Conservation (phyloP, 2,113 vertebrate genomes). For the Aegotheles bennettii region DNA sequence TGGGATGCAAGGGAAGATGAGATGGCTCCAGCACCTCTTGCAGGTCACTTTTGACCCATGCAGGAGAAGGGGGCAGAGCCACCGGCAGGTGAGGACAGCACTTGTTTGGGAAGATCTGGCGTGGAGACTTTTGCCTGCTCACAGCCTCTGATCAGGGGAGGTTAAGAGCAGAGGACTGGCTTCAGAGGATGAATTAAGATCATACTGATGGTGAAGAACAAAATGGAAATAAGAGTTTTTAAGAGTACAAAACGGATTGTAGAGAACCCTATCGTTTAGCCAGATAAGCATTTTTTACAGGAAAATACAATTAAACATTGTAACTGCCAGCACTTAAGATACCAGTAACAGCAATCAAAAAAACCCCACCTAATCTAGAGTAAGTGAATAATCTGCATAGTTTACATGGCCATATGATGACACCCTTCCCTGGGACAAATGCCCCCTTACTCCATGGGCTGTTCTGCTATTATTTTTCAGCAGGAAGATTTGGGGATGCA, state of each 20-base stretch:
- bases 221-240: not conserved
- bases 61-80: not conserved
- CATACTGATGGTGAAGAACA: not conserved
- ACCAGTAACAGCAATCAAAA: not conserved
- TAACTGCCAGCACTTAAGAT: not conserved
- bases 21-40: not conserved
- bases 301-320: not conserved
- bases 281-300: conserved; percentile 27
- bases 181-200: not conserved
- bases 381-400: not conserved
- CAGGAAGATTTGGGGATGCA: not conserved
- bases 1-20: not conserved
- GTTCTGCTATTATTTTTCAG: not conserved
- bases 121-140: not conserved
- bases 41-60: not conserved
- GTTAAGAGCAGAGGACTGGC: not conserved
- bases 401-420: not conserved
- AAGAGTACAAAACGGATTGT: not conserved
- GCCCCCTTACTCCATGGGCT: not conserved
- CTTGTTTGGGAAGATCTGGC: not conserved
- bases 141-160: fast-evolving
- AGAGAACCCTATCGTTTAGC: not conserved
- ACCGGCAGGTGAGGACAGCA: fast-evolving
- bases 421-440: not conserved
- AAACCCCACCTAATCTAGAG: not conserved